Evolutionary conservation across 2,888 invertebrate species (phyloP).

Genomic region (Chesias legatella): DNA sequence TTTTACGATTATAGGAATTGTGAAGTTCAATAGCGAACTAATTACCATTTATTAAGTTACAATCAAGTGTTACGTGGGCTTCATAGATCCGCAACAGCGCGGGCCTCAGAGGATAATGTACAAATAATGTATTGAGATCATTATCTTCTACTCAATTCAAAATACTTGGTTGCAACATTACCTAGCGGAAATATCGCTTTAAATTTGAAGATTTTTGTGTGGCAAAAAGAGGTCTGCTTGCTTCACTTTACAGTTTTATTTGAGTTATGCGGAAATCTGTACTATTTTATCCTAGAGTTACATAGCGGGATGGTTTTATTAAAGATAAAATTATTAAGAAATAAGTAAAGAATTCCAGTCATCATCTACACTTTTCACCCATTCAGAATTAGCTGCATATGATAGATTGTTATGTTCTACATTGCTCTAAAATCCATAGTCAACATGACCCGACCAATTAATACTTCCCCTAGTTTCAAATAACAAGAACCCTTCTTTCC

Average conservation of each 20-base stretch:
- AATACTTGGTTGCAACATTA: conserved; percentile 47
- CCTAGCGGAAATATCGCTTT: conserved; percentile 27
- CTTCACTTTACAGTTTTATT: too few species aligned
- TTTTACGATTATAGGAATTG: conserved; percentile 19
- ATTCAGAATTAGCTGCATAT: too few species aligned
- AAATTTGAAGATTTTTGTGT: too few species aligned
- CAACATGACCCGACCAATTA: conserved; percentile 16
- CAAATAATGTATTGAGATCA: conserved; percentile 66
- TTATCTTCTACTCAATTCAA: conserved; percentile 70
- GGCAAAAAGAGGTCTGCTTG: too few species aligned
- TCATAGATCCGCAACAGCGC: conserved; percentile 49
- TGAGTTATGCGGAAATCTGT: too few species aligned
- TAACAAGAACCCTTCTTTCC: conserved; percentile 15
- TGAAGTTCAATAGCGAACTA: conserved; percentile 33
- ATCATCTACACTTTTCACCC: too few species aligned
- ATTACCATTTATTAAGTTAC: conserved; percentile 43
- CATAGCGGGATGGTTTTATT: too few species aligned
- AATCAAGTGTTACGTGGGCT: conserved; percentile 33
- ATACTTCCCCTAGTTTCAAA: conserved; percentile 8
- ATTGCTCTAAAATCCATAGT: too few species aligned
- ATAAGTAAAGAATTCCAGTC: too few species aligned
- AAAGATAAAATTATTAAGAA: too few species aligned
- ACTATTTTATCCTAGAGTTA: too few species aligned
- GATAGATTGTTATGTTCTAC: too few species aligned
- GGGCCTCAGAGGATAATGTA: conserved; percentile 53